A percentile compares a stretch with the other conserved stretches of the same genome.
phyloP scores from a whole-genome alignment of 2,797 vertebrate genomes.

The Sebastes minor region DNA sequence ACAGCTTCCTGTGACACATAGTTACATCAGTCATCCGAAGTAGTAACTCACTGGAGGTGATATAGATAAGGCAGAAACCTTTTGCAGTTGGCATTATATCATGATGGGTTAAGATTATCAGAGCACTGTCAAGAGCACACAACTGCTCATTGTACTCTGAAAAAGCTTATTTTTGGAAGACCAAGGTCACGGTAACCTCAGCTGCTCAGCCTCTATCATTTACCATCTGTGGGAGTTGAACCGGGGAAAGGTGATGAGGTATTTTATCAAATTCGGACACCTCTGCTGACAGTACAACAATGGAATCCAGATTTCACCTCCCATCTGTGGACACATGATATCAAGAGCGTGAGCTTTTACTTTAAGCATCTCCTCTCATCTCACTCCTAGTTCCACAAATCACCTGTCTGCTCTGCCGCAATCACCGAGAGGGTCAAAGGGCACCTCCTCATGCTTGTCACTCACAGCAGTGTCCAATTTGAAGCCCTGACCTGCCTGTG shows the following conservation, averaged over 20 bases:
- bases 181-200: slow-evolving; percentile 36
- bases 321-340: slow-evolving; percentile 54
- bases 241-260: slow-evolving; percentile 42
- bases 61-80: not conserved
- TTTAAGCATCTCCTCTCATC: slow-evolving; percentile 41
- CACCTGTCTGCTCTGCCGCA: slow-evolving; percentile 37
- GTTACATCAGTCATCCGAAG: slow-evolving; percentile 34
- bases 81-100: not conserved
- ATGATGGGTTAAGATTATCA: slow-evolving; percentile 19
- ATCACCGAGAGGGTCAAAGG: slow-evolving; percentile 63
- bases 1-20: slow-evolving; percentile 53
- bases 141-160: slow-evolving; percentile 19
- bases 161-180: slow-evolving; percentile 35
- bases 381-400: slow-evolving; percentile 48
- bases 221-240: slow-evolving; percentile 43
- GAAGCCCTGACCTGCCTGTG: slow-evolving; percentile 19
- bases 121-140: slow-evolving; percentile 3
- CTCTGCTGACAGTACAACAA: slow-evolving; percentile 69
- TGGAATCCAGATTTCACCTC: slow-evolving; percentile 59
- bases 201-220: slow-evolving; percentile 28
- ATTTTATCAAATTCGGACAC: slow-evolving; percentile 64
- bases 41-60: slow-evolving; percentile 23
- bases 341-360: slow-evolving; percentile 49
- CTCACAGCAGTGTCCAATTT: slow-evolving; percentile 63
- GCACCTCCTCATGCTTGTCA: slow-evolving; percentile 73